Evolutionary conservation across 1,140 invertebrate species (phyloP), one percentile per base, ranked within the genome.

Genomic region (Leptoteleia sp.): DNA sequence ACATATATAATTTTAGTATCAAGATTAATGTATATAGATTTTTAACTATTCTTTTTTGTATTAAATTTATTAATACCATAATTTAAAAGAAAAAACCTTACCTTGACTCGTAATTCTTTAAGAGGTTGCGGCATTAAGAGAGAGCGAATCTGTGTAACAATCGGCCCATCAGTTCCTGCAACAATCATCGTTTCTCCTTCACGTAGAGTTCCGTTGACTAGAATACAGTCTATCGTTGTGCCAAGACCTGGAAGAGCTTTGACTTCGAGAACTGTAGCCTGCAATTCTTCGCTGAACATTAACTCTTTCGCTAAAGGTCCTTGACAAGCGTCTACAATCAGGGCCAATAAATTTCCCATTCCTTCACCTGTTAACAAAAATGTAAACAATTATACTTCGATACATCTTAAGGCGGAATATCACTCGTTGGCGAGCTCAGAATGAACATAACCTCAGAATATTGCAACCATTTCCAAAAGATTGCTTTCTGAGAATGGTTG

Each of bases 201-300:
- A 37, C 91, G 91, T 17, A 99, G 89, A 11, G 92, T 94, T 9
- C 99, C 99, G 90, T 99, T 99, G 29, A 99, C 96, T 48, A 99
- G 92, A 88, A 99, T 99, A 25, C 98, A 96, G 92, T 99, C 99
- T 83, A 99, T 98, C 3, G 99, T 99, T 55, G 98, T 99, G 16
- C 99, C 99, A 61, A 99, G 91, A 40, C 99, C 99, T 29, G 96
- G 94, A 81, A 99, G 95, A 0, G 98, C 97, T 93, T 99, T 99
- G 3, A 99, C 98, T 92, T 99, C 98, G 82, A 99, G 92, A n/a
- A 99, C 98, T 6, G 96, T 99, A 12, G 97, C 97, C 85, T 98
- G 95, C 31, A 99, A 90, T 84, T 99, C 97, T 75, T 99, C 95
- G 3, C 95, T 96, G 89, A 95, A 99, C 89, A 97, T 94, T 0